Conservation (phyloP, 2,113 vertebrate species). For the Prionailurus bengalensis region DNA sequence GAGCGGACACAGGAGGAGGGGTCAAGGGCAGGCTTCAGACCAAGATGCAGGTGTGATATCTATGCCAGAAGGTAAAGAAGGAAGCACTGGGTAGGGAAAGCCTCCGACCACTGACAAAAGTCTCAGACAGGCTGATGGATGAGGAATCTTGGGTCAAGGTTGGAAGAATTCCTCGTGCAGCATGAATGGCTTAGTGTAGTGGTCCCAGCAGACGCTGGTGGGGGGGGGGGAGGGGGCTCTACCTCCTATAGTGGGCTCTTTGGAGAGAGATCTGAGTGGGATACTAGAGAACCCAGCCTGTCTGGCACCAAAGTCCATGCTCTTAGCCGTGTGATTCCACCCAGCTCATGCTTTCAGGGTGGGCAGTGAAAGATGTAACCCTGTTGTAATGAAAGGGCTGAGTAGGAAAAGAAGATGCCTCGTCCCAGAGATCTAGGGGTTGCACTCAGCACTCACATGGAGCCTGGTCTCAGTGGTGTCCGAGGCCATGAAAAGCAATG, state of each 20-base stretch:
- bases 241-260: not conserved
- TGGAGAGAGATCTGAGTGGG: not conserved
- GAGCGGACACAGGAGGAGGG: not conserved
- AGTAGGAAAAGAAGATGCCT: not conserved
- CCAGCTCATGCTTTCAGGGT: not conserved
- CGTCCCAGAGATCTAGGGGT: not conserved
- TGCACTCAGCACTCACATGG: not conserved
- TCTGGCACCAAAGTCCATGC: not conserved
- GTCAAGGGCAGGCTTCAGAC: not conserved
- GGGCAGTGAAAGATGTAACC: not conserved
- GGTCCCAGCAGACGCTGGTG: not conserved
- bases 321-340: no score
- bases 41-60: not conserved
- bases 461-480: rapidly evolving
- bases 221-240: not conserved
- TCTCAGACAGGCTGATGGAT: no score
- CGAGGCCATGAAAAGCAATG: not conserved
- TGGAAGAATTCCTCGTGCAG: not conserved
- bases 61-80: not conserved
- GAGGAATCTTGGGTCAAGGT: not conserved
- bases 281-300: not conserved
- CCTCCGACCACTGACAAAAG: not conserved
- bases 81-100: not conserved
- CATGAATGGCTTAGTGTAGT: no score
- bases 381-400: not conserved